A percentile compares a stretch with the other conserved stretches of the same genome.
Conservation (phyloP, 2,888 invertebrate genomes). For the Helleia helle region DNA sequence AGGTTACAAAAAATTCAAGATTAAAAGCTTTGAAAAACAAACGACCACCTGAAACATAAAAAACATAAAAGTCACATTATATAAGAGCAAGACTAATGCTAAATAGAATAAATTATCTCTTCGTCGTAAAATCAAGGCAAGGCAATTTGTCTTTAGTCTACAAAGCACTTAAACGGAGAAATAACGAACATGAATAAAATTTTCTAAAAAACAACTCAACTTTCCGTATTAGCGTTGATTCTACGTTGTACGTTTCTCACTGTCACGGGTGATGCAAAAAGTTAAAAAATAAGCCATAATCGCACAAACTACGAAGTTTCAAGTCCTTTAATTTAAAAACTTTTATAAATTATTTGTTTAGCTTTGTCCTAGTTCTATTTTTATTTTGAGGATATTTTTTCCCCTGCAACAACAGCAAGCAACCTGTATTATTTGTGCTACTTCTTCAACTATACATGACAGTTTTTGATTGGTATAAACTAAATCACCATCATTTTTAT, state of each 20-base stretch:
- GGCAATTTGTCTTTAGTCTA: conserved; percentile 9
- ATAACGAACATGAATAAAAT: conserved; percentile 6
- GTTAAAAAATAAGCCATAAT: conserved; percentile 2
- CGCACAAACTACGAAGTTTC: conserved; percentile 1
- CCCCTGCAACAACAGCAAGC: too few relatives aligned
- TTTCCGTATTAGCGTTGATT: conserved; percentile 10
- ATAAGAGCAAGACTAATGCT: too few relatives aligned
- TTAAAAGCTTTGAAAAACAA: too few relatives aligned
- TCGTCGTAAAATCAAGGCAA: neutral
- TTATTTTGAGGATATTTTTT: too few relatives aligned
- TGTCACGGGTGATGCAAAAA: conserved; percentile 2
- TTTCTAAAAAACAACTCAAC: conserved; percentile 10
- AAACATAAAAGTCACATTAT: too few relatives aligned
- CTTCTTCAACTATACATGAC: too few relatives aligned
- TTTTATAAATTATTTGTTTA: neutral
- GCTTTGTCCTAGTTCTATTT: neutral
- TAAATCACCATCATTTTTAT: too few relatives aligned
- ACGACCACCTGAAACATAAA: too few relatives aligned
- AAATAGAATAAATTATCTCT: conserved; percentile 5
- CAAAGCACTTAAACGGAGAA: conserved; percentile 3
- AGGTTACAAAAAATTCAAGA: too few relatives aligned
- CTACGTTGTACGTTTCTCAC: conserved; percentile 5
- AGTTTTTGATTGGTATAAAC: too few relatives aligned
- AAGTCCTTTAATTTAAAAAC: neutral
- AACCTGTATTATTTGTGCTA: too few relatives aligned